Base-by-base conservation (phyloP, 2,797 vertebrate species). In the Poeciliopsis paucimaculata region DNA sequence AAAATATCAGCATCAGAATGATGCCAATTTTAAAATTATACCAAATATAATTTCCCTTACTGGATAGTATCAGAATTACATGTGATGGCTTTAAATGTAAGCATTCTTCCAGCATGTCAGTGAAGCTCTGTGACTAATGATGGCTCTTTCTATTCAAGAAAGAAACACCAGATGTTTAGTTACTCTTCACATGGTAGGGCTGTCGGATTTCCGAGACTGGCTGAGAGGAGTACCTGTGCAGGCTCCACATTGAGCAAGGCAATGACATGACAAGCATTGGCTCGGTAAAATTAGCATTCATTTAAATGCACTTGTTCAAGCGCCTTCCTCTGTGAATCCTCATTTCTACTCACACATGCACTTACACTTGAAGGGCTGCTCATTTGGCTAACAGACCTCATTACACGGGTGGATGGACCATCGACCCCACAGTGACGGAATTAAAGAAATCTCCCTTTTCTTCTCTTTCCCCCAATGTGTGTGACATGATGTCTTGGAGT, bases 311-410 rank as follows among this genome's bases (percentile, higher is more conserved):
- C 81, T 82, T 76, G 71, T 89, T 77, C 80, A 77, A 83, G 85
- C 71, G 47, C 72, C 81, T 74, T 78, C 47, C 75, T 84, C 80
- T 82, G 45, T 72, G 41, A 77, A 77, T 43, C 73, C 78, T 49
- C 43, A 60, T 72, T 76, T 68, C 73, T 66, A 64, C 75, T 82
- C 79, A 72, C 82, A 75, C 66, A 82, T 15, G 45, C 87, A 78
- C 92, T 83, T 76, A 80, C 79, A 91, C 87, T 91, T 87, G 85
- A 93, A 91, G 86, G 80, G 89, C 86, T 91, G 90, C 91, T 94
- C 93, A 89, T 94, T 94, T 94, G 89, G 88, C 90, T 90, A 92
- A 94, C 81, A 93, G 92, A 94, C 87, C 93, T 94, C 93, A 94
- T 94, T 95, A 94, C 92, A 95, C 76, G 90, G 90, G 85, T 94